Evolutionary conservation across 2,797 vertebrate genomes (phyloP).

Genomic region (Gymnodraco acuticeps): DNA sequence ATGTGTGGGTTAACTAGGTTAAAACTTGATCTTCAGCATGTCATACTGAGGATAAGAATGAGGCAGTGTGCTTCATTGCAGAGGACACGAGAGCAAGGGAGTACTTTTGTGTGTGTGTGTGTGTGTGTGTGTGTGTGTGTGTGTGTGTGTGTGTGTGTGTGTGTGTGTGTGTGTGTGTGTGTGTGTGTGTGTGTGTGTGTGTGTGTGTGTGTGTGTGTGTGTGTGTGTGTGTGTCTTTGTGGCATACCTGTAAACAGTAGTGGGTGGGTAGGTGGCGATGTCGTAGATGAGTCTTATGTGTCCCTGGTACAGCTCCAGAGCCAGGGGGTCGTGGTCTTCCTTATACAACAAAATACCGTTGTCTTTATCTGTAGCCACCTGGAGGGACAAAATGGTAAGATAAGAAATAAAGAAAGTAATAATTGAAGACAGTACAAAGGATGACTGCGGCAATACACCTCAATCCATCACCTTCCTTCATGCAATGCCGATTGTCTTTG

Average conservation of each 20-base stretch:
- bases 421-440: neutral
- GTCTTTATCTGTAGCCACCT: constrained; percentile 97
- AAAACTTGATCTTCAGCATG: neutral
- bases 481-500: neutral
- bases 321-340: constrained; percentile 94
- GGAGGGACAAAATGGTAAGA: constrained; percentile 14
- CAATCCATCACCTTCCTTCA: neutral
- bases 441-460: neutral
- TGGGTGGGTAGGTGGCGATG: constrained; percentile 91
- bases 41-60: neutral
- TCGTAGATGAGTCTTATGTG: constrained; percentile 95
- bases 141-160: neutral
- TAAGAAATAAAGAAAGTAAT: neutral
- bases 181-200: constrained; percentile 1
- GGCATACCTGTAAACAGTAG: constrained; percentile 80
- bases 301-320: constrained; percentile 95
- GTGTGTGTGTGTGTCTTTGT: constrained; percentile 1
- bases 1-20: neutral
- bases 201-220: neutral
- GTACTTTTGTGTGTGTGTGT: neutral
- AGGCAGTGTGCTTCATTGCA: neutral
- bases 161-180: neutral
- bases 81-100: neutral
- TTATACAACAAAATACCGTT: constrained; percentile 95
- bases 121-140: neutral